Base-by-base conservation (phyloP, 2,888 invertebrate genomes). In the Tenthredo mesomela region DNA sequence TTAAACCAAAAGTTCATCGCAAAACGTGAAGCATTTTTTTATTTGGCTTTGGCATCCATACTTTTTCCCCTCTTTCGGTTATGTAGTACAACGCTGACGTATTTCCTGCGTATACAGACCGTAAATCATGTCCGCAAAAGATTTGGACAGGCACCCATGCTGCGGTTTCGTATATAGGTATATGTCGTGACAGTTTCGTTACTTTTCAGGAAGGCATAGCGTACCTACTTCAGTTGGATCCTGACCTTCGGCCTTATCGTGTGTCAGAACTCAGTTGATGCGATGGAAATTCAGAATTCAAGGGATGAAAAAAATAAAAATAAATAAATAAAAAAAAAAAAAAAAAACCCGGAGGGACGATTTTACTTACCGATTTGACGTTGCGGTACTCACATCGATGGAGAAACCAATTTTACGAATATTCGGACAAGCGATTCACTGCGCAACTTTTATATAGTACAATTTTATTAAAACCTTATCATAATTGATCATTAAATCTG, bases 91-190 rank as follows among this genome's bases (percentile, higher is more conserved):
- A 25, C 29, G 9, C 15, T n/a, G 77, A 77, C 50, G 77, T 77
- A 77, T 77, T 77, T 54, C 33, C 77, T 77, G 50, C 73, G 10
- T 77, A 77, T 77, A 29, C 50, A 54, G 77, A 50, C 54, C 77
- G 77, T 54, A 77, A 77, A 77, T 77, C 77, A 54, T 54, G 54
- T 25, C 50, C 77, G 29, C 29, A 54, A 77, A 77, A 77, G 50
- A 77, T 77, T 77, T 54, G 50, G 77, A 77, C 50, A 50, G 77
- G 29, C 77, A 50, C 54, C 77, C 33, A 33, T 54, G 54, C 3
- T 33, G 33, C 50, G 77, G 54, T 12, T 18, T 77, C 29, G 29
- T 21, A 21, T 18, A 40, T n/a, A n/a, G n/a, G n/a, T n/a, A n/a
- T n/a, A n/a, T n/a, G n/a, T 40, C 29, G 9, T 12, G n/a, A 80